A percentile compares a stretch with the other conserved stretches of the same genome.
phyloP scores from a whole-genome alignment of 2,888 invertebrate species.

The Cynaeus angustus region DNA sequence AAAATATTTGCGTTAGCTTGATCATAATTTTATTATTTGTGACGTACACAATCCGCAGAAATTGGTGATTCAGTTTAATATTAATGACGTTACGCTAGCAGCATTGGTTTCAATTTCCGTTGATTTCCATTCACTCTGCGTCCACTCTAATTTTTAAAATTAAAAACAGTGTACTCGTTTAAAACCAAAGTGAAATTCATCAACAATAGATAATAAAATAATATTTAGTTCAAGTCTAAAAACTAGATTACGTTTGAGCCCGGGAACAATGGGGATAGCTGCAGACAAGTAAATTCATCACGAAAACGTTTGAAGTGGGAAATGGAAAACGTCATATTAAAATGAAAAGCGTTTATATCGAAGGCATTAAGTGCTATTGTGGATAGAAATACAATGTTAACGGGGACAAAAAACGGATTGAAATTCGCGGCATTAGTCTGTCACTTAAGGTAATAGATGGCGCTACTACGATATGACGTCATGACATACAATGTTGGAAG shows the following conservation, averaged over 20 bases:
- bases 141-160: constrained; percentile 26
- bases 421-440: constrained; percentile 65
- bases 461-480: constrained; percentile 58
- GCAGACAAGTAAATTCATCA: constrained; percentile 59
- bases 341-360: constrained; percentile 65
- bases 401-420: constrained; percentile 61
- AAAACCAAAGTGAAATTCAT: constrained; percentile 12
- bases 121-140: constrained; percentile 1
- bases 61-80: constrained; percentile 21
- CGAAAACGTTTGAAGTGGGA: constrained; percentile 54
- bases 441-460: constrained; percentile 66
- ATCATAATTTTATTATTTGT: constrained; percentile 4
- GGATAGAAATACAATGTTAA: constrained; percentile 60
- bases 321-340: constrained; percentile 65
- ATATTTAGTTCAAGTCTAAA: constrained; percentile 46
- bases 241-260: constrained; percentile 54
- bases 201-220: constrained; percentile 39
- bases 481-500: constrained; percentile 55
- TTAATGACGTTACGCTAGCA: constrained; percentile 12
- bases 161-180: constrained; percentile 3
- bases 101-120: constrained; percentile 25
- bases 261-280: constrained; percentile 51
- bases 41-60: constrained; percentile 5
- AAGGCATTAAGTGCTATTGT: constrained; percentile 64
- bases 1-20: neutral